phyloP scores from a whole-genome alignment of 2,113 vertebrate genomes.

The Brevimyrus niger region DNA sequence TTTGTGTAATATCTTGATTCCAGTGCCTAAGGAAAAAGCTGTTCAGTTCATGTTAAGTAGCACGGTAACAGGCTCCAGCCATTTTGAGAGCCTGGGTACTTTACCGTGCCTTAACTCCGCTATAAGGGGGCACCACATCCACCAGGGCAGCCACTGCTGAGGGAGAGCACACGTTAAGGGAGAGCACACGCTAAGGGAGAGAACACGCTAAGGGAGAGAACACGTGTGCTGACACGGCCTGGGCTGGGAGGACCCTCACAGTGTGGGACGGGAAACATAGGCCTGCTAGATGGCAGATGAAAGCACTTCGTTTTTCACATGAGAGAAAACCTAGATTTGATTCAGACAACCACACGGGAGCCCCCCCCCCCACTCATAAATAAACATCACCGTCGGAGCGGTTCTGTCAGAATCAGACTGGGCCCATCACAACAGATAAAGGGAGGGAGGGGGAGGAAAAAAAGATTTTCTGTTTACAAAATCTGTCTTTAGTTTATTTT shows the following conservation, averaged over 20 bases:
- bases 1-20: background rate
- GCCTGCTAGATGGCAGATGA: background rate
- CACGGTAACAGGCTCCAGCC: background rate
- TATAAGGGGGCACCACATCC: background rate
- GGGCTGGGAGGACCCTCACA: background rate
- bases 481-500: constrained; percentile 18
- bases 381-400: background rate
- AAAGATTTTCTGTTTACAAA: constrained; percentile 1
- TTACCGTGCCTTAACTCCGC: background rate
- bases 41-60: background rate
- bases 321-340: background rate
- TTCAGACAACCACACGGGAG: background rate
- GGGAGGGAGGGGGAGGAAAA: background rate
- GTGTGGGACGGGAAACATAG: background rate
- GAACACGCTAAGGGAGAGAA: background rate
- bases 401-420: background rate
- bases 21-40: background rate
- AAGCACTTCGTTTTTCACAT: background rate
- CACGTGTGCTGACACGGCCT: background rate
- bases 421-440: background rate
- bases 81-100: background rate
- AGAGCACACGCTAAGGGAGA: no score
- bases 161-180: background rate
- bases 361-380: background rate
- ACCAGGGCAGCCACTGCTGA: background rate